Evolutionary conservation across 2,797 vertebrate species (phyloP), one percentile per base, ranked within the genome.

Genomic region (Carcharodon carcharias): DNA sequence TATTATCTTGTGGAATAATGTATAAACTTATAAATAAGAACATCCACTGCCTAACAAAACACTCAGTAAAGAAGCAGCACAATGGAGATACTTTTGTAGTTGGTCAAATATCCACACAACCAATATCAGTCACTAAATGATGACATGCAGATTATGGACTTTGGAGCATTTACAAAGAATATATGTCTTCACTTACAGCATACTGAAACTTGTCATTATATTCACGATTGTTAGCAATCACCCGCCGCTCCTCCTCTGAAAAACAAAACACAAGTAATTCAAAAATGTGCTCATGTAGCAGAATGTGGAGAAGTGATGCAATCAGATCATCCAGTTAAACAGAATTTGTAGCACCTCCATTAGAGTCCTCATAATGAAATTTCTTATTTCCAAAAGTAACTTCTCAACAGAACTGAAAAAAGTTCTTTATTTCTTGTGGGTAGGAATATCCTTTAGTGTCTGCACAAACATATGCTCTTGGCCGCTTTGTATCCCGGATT

Each of bases 151-250:
- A 45, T 61, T 12, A 58, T 58, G 28, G 28, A 89, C 28, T 7
- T 73, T 91, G 88, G 31, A 91, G 12, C n/a, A 61, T 67, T 93
- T 23, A 93, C 63, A 45, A 91, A 91, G 63, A 93, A 14, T 28
- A 14, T 28, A 93, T 58, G 21, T 35, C 1, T 31, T 96, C 96
- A 98, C 98, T 98, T 97, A 99, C 98, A 26, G 98, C 98, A 9
- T 99, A 99, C 96, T 96, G 97, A 97, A 98, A 99, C 97, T 97
- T 98, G 96, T 98, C 98, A 96, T 98, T 98, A 97, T 98, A 98
- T 97, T 98, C 98, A 96, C 97, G 97, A 18, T 98, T 98, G 40
- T 98, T 99, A 96, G 98, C 98, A 97, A 98, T 98, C 96, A 98
- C 98, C 61, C 96, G 97, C 7, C 98, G 98, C 97, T 99, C 98